phyloP scores from a whole-genome alignment of 2,113 vertebrate species.

The Erpornis zantholeuca region DNA sequence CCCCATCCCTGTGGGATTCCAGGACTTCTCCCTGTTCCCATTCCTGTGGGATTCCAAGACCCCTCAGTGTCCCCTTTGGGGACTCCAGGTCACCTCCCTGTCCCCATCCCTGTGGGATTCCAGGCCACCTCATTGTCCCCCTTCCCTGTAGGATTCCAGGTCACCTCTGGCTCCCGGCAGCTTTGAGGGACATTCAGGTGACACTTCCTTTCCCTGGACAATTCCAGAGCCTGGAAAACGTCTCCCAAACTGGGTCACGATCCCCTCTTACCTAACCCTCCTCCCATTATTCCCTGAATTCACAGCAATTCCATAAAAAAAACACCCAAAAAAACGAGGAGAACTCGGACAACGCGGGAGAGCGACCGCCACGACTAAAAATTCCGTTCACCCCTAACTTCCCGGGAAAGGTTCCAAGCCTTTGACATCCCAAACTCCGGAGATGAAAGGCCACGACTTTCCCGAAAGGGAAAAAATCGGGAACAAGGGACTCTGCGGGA shows the following conservation, averaged over 20 bases:
- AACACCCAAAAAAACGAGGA: not conserved
- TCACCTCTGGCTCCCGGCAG: not conserved
- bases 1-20: not conserved
- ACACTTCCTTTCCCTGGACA: not conserved
- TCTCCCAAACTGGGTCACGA: not conserved
- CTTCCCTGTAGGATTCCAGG: not conserved
- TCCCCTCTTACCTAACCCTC: not conserved
- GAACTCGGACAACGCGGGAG: not conserved
- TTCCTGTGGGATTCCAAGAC: no score
- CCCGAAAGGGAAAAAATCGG: fast-evolving
- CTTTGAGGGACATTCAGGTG: not conserved
- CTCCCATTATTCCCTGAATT: not conserved
- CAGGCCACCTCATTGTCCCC: no score
- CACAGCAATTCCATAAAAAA: not conserved
- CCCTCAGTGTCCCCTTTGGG: not conserved
- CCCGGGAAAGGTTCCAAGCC: fast-evolving
- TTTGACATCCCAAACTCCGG: not conserved
- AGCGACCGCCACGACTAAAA: fast-evolving
- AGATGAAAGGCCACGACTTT: not conserved
- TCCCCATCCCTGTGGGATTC: not conserved
- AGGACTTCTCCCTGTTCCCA: no score
- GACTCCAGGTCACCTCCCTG: no score
- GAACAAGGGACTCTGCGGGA: not conserved
- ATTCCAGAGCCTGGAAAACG: not conserved
- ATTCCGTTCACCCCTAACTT: fast-evolving